phyloP scores from a whole-genome alignment of 2,113 vertebrate species.

The Drymodes brunneopygia region DNA sequence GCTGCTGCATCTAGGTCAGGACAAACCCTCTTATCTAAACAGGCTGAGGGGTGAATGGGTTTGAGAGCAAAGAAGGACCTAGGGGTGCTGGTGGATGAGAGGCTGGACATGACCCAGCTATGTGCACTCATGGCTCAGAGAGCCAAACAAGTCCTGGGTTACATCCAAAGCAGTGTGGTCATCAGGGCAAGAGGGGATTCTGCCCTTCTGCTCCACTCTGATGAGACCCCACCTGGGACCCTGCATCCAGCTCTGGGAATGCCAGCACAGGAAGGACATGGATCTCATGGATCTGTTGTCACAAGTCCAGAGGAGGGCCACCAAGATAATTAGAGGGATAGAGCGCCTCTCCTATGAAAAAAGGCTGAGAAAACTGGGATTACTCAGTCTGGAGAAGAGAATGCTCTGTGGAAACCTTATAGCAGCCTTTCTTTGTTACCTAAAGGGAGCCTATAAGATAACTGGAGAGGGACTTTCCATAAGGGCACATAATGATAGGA shows the following conservation, averaged over 20 bases:
- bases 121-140: neutral
- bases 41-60: neutral
- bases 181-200: neutral
- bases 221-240: accelerated
- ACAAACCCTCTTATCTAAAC: neutral
- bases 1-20: neutral
- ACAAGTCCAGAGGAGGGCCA: neutral
- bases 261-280: neutral
- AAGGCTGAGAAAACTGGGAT: neutral
- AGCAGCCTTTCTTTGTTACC: neutral
- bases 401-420: neutral
- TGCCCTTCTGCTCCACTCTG: neutral
- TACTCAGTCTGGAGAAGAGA: neutral
- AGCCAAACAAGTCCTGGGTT: accelerated
- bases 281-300: neutral
- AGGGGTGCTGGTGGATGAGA: neutral
- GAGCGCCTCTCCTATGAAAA: neutral
- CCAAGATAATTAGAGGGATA: neutral
- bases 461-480: neutral
- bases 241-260: neutral
- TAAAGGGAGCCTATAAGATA: neutral
- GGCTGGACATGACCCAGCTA: too few species aligned
- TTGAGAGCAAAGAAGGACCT: neutral
- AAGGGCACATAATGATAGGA: neutral
- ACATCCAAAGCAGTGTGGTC: accelerated